These are phyloP conservation scores for Lordiphosa fenestrarum DNA, from an alignment of 2,888 invertebrate genomes.

Conservation along the genomic window DNA sequence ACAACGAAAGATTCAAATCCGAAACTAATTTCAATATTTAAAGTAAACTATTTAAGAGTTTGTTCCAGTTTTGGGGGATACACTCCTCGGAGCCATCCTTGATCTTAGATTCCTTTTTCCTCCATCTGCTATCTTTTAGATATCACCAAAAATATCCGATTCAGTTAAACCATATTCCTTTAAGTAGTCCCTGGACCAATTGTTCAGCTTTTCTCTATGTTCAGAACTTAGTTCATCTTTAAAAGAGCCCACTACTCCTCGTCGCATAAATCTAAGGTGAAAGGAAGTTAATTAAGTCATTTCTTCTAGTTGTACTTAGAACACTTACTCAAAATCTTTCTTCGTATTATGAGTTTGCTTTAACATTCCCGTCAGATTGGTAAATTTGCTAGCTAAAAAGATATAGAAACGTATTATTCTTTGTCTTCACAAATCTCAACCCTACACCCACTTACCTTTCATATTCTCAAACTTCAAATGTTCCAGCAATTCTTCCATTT, in stretches of 20 bases:
- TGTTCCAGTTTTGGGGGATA: too few relatives aligned
- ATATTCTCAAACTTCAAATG: conserved; percentile 52
- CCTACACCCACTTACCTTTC: conserved; percentile 30
- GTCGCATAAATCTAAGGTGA: conserved; percentile 45
- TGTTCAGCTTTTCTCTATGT: conserved; percentile 29
- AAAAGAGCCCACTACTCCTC: conserved; percentile 46
- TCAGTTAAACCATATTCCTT: conserved; percentile 29
- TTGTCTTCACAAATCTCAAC: background rate
- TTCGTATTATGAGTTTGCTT: fast-evolving
- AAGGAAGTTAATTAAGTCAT: background rate
- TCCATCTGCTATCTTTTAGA: background rate
- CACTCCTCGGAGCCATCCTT: too few relatives aligned
- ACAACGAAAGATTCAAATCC: too few relatives aligned
- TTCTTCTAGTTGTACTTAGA: background rate
- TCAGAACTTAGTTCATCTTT: conserved; percentile 42
- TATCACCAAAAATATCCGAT: conserved; percentile 42
- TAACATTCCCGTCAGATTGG: conserved; percentile 7
- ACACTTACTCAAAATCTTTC: conserved; percentile 22
- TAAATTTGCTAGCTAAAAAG: background rate
- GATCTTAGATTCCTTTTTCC: too few relatives aligned
- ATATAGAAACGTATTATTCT: too few relatives aligned
- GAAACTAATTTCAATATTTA: too few relatives aligned
- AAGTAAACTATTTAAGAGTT: too few relatives aligned
- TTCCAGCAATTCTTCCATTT: conserved; percentile 26
- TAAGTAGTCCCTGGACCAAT: conserved; percentile 30